Conservation (phyloP, 2,797 vertebrate species). For the Borostomias antarcticus region DNA sequence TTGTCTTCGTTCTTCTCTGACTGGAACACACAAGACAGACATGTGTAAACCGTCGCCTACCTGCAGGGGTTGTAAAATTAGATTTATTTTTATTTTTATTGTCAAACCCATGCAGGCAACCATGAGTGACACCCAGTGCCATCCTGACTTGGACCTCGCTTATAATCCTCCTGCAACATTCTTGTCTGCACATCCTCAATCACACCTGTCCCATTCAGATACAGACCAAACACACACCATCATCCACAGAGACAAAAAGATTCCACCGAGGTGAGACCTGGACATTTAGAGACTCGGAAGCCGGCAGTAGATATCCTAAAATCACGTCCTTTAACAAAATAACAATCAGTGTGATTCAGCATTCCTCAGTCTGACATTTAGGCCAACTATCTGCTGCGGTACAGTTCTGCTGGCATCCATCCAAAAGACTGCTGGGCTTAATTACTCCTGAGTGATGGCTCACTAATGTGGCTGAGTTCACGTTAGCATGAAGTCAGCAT, state of each 20-base stretch:
- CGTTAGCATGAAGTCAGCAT: background rate
- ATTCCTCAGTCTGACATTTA: background rate
- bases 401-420: background rate
- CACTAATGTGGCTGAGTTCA: background rate
- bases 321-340: background rate
- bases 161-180: background rate
- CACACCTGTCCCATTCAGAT: conserved; percentile 13
- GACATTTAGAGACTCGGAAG: background rate
- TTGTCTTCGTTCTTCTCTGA: conserved; percentile 7
- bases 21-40: background rate
- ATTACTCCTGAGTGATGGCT: conserved; percentile 16
- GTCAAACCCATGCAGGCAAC: too few species aligned
- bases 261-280: background rate
- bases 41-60: background rate
- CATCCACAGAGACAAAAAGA: background rate
- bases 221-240: conserved; percentile 18
- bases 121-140: background rate
- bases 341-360: background rate
- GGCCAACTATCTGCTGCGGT: background rate
- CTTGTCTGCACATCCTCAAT: conserved; percentile 11
- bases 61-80: background rate
- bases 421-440: conserved; percentile 12
- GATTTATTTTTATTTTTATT: too few species aligned
- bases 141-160: background rate
- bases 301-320: background rate